Base-by-base conservation (phyloP, 2,888 invertebrate species). In the Tupiocoris notatus region DNA sequence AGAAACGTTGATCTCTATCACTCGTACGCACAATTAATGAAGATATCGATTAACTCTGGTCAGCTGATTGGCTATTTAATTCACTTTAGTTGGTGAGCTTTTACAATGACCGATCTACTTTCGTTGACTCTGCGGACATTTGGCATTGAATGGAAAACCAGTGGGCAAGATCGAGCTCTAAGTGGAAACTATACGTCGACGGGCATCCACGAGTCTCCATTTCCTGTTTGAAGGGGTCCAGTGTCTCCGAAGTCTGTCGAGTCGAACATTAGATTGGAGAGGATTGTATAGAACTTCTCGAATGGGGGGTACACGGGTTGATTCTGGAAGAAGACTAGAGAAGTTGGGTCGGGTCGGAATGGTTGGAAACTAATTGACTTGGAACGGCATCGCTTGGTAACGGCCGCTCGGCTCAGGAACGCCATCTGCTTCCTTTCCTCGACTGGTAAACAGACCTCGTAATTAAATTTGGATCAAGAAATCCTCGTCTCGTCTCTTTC, bases 391-490 rank as follows among this genome's bases (percentile, higher is more conserved):
- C 17, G 23, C n/a, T n/a, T n/a, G n/a, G n/a, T n/a, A n/a, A n/a
- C n/a, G n/a, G n/a, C n/a, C n/a, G n/a, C 20, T 17, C 39, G 39
- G 39, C 39, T 39, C 39, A 21, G 22, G n/a, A 70, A 18, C 70
- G 70, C 70, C 70, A 70, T 70, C 70, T 70, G 70, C 70, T 58
- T 23, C 61, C 56, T 22, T 59, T 59, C 59, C 67, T 70, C 67
- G 58, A 24, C 70, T 70, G 59, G 70, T 70, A 70, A 59, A 59
- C 70, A 70, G 70, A 70, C 24, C 70, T 25, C 24, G 70, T 70
- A 70, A 70, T 70, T 70, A 70, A 70, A 70, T 70, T 59, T 70
- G 70, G 70, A 70, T 70, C 70, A 58, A 39, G 59, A 25, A 23
- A 6, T 24, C 70, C 58, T 70, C 58, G 25, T 21, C 70, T 58